Evolutionary conservation across 2,888 invertebrate genomes (phyloP), one percentile per base, ranked within the genome.

Genomic region (Brachypterus glaber): DNA sequence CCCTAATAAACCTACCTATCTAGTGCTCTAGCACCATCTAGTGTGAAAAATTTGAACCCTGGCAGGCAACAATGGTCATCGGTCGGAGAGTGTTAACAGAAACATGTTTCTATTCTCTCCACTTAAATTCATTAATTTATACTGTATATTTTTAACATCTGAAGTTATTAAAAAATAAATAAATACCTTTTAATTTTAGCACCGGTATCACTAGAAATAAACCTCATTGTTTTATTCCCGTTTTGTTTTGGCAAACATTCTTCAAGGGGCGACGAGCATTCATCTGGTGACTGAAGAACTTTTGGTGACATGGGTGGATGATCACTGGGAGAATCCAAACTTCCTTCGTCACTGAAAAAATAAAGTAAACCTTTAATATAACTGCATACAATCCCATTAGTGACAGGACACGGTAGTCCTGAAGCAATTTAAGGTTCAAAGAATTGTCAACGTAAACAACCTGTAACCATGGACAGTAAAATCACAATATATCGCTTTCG

Each of bases 271-370:
- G 29, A 4, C 8, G 49, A 47, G 24, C 45, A 49, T 17, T 59
- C 58, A 17, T 60, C 60, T 3, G 61, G 58, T 11, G 59, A 59
- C 42, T 59, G 59, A 18, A 53, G 37, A 16, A 52, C 48, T 44
- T 60, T 57, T 3, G 60, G 60, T 9, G 60, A 59, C 52, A 62
- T 56, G 12, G 63, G 60, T 7, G 64, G 63, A 33, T 64, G 64
- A 42, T 65, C 64, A 42, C 64, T 62, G 2, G 66, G 63, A n/a
- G 64, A 64, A 48, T 65, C 64, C 45, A 66, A 52, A 53, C 64
- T 65, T 31, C 63, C 64, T 42, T 66, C 66, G 46, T 64, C 62
- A 44, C 65, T 65, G 39, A 18, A 53, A 48, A 4, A 27, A 27
- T n/a, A n/a, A n/a, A n/a, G n/a, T n/a, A n/a, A n/a, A n/a, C n/a